A percentile compares a stretch with the other conserved stretches of the same genome.
These are phyloP conservation scores for Yponomeuta evonymella DNA, from an alignment of 2,888 invertebrate species.

Conservation along the genomic window DNA sequence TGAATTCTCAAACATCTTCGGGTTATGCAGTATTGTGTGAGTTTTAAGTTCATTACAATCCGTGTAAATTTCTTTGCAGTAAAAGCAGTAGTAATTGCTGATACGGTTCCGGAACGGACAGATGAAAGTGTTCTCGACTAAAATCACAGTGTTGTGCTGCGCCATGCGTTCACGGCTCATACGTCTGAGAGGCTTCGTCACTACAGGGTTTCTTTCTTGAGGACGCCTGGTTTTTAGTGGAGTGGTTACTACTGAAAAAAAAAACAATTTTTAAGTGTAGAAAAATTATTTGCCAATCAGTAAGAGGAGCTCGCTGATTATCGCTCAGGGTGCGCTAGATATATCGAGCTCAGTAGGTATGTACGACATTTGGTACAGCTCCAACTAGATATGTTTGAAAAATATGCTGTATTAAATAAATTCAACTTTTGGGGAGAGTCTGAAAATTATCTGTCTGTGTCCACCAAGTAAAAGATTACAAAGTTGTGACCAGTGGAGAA, in stretches of 20 bases:
- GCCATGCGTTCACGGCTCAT: slow-evolving; percentile 39
- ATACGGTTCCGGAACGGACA: slow-evolving; percentile 58
- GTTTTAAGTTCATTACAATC: slow-evolving; percentile 11
- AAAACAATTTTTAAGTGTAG: too few species aligned
- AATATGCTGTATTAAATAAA: too few species aligned
- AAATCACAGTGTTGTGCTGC: slow-evolving; percentile 45
- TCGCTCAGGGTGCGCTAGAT: too few species aligned
- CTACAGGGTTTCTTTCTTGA: not conserved
- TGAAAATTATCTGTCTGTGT: too few species aligned
- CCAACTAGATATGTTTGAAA: too few species aligned
- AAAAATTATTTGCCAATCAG: too few species aligned
- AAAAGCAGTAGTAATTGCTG: slow-evolving; percentile 63
- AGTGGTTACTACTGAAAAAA: not conserved
- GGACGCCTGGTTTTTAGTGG: not conserved
- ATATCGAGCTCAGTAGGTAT: too few species aligned
- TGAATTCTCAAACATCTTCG: slow-evolving; percentile 36
- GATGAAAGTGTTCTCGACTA: slow-evolving; percentile 54
- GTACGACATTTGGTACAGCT: too few species aligned
- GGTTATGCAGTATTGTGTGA: slow-evolving; percentile 15
- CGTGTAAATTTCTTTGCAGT: slow-evolving; percentile 43
- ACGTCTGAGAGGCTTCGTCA: not conserved
- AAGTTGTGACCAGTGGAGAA: too few species aligned
- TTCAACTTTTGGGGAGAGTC: too few species aligned
- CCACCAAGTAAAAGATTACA: too few species aligned
- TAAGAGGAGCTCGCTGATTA: too few species aligned